A percentile compares a stretch with the other conserved stretches of the same genome.
These are phyloP conservation scores for Trachelipus rathkii DNA, from an alignment of 1,140 invertebrate species.

Conservation along the genomic window DNA sequence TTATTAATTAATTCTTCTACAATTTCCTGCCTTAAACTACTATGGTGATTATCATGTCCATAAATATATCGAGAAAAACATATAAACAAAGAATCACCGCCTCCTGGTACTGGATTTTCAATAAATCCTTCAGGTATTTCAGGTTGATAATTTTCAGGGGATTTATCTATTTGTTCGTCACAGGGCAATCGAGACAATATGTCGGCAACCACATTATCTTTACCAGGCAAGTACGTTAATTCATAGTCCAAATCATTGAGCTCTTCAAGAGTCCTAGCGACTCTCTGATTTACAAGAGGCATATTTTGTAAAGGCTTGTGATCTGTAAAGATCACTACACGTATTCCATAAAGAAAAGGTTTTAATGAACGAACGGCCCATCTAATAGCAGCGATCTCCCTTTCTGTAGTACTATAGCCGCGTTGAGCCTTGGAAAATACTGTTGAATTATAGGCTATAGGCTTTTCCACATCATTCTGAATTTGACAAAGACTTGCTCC, in stretches of 20 bases:
- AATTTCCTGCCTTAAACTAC: no score
- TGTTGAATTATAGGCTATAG: constrained; percentile 8
- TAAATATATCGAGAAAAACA: no score
- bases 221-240: background rate
- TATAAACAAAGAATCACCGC: background rate
- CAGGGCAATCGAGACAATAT: background rate
- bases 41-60: no score
- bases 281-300: background rate
- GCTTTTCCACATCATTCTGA: background rate
- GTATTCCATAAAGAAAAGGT: background rate
- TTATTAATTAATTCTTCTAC: no score
- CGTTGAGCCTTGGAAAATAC: background rate
- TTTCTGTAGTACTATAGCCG: background rate
- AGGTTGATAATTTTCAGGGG: no score
- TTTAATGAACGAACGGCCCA: background rate
- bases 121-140: no score
- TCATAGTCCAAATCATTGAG: background rate
- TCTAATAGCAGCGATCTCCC: background rate
- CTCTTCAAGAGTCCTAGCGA: background rate
- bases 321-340: constrained; percentile 3
- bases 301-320: constrained; percentile 2
- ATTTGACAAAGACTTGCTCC: background rate
- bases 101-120: background rate
- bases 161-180: background rate
- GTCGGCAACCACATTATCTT: background rate